Conservation (phyloP, 1,140 invertebrate genomes). For the Cydia strobilella region DNA sequence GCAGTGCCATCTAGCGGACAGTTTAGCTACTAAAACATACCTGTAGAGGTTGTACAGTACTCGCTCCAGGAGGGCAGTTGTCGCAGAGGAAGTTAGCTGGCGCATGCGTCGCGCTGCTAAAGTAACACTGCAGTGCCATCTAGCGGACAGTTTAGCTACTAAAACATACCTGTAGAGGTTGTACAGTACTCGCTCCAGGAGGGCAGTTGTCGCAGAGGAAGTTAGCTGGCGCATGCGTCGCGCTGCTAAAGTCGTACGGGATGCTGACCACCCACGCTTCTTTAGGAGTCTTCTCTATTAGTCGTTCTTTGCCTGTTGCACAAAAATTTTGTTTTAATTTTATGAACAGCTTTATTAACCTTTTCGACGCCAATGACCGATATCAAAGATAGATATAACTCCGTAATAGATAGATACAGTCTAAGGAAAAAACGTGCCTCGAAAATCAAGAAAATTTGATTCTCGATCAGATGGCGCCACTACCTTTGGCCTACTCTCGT, state of each 20-base stretch:
- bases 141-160: neutral
- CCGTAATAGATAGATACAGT: no score
- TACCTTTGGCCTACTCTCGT: no score
- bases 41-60: constrained; percentile 58
- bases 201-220: constrained; percentile 56
- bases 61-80: constrained; percentile 44
- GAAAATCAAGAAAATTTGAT: no score
- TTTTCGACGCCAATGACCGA: no score
- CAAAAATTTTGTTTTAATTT: neutral
- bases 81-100: constrained; percentile 60
- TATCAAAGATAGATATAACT: no score
- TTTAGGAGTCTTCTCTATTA: constrained; percentile 50
- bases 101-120: constrained; percentile 56
- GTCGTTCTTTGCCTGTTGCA: constrained; percentile 54
- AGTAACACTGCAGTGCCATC: neutral
- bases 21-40: constrained; percentile 35
- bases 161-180: constrained; percentile 53
- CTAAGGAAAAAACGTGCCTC: no score
- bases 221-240: constrained; percentile 62
- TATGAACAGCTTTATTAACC: no score
- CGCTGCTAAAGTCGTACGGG: constrained; percentile 59
- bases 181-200: constrained; percentile 48
- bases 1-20: neutral
- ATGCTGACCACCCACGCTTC: constrained; percentile 45
- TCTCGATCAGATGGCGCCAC: no score